phyloP scores from a whole-genome alignment of 2,797 vertebrate species.

The Cirrhinus mrigala region DNA sequence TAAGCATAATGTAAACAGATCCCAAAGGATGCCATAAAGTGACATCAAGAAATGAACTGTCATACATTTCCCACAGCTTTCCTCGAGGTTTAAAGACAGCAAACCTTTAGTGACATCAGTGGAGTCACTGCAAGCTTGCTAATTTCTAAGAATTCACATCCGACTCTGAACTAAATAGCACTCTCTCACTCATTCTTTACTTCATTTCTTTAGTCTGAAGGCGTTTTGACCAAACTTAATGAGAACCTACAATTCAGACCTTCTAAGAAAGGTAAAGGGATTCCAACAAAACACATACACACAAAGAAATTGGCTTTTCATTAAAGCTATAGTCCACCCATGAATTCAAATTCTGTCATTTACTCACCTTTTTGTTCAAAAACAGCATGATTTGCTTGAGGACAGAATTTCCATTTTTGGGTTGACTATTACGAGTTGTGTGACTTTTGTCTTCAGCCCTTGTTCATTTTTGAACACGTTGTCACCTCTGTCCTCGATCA shows the following conservation, averaged over 20 bases:
- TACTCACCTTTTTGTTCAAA: not conserved
- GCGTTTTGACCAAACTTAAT: constrained; percentile 44
- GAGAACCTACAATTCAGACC: constrained; percentile 44
- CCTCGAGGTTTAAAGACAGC: not conserved
- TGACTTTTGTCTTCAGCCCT: too few relatives aligned
- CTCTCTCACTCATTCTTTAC: not conserved
- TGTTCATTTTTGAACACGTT: too few relatives aligned
- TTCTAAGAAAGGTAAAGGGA: constrained; percentile 31
- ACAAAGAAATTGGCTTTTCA: not conserved
- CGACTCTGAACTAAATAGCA: not conserved
- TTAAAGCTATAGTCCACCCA: not conserved
- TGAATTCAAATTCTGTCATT: too few relatives aligned
- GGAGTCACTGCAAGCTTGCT: not conserved
- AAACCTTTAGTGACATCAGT: not conserved
- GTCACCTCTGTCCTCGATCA: not conserved
- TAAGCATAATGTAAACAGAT: not conserved
- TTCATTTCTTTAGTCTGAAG: constrained; percentile 51
- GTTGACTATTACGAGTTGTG: too few relatives aligned
- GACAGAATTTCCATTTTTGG: not conserved
- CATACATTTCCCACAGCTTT: not conserved
- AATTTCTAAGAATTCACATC: not conserved
- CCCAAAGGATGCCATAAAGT: not conserved
- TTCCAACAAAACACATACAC: not conserved
- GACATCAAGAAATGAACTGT: not conserved
- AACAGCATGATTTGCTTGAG: too few relatives aligned